phyloP scores from a whole-genome alignment of 2,113 vertebrate species.

The Cinclus cinclus region DNA sequence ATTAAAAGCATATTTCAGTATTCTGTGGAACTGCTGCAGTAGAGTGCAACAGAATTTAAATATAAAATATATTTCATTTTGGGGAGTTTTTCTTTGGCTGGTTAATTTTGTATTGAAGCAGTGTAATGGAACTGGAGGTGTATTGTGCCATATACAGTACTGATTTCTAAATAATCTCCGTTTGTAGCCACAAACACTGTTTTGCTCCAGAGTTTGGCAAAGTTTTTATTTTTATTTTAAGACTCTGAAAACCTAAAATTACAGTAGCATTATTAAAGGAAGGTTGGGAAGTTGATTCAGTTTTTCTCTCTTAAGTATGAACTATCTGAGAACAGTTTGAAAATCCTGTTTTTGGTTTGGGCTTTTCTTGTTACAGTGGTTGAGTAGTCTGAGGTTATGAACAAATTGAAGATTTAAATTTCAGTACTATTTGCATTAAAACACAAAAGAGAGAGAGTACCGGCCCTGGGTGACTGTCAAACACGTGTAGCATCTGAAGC shows the following conservation, averaged over 20 bases:
- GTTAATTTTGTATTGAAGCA: not conserved
- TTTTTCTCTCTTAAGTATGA: not conserved
- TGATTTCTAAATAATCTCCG: not conserved
- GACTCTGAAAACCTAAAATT: not conserved
- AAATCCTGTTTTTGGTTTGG: not conserved
- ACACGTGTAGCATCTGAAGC: not conserved
- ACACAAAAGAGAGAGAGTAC: not conserved
- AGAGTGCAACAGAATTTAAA: not conserved
- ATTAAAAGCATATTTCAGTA: not conserved
- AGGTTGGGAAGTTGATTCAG: not conserved
- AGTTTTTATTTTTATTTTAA: not conserved
- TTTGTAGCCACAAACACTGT: not conserved
- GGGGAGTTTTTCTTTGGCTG: not conserved
- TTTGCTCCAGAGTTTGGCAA: not conserved
- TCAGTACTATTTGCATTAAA: not conserved
- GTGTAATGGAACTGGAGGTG: not conserved
- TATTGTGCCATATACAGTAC: not conserved
- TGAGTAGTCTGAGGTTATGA: not conserved
- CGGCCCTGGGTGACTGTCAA: rapidly evolving
- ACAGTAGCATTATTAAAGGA: not conserved
- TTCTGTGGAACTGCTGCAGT: not conserved
- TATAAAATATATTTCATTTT: not conserved
- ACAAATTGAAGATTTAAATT: not conserved
- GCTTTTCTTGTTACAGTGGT: not conserved
- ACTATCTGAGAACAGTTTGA: not conserved